Base-by-base conservation (phyloP, 2,888 invertebrate species). In the Pediacus dermestoides region DNA sequence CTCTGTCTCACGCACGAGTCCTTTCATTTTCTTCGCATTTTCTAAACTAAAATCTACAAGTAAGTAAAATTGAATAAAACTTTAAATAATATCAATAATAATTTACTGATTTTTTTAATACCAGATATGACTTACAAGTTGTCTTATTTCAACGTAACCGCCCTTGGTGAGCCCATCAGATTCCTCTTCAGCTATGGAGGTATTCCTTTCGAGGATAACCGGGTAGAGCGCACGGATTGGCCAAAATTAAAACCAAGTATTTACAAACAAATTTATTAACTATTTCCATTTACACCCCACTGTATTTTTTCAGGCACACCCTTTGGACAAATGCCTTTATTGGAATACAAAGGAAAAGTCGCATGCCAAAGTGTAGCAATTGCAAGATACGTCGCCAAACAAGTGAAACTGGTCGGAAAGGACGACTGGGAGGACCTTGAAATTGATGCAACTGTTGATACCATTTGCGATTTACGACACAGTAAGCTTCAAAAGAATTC, bases 271-370 rank as follows among this genome's bases (percentile, higher is more conserved):
- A n/a, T n/a, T n/a, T n/a, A n/a, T n/a, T n/a, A n/a, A n/a, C n/a
- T n/a, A n/a, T n/a, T n/a, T n/a, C n/a, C n/a, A n/a, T n/a, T n/a
- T n/a, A n/a, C n/a, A n/a, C n/a, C n/a, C n/a, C n/a, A n/a, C n/a
- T n/a, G n/a, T n/a, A n/a, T n/a, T 13, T 28, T 42, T 43, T 34
- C 30, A 53, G 55, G 42, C 4, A 78, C 74, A 71, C 81, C 81
- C 14, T 81, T 78, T 60, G 81, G 82, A 0, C 78, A 79, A 61
- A 62, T 80, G 44, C 84, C 83, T 0, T 63, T 80, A 1, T 53
- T 84, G 37, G 78, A 78, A 62, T 67, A 80, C 7, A 77, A 82
- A 41, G 82, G 80, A n/a, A 80, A 80, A 59, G 61, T 70, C 48
- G 70, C 76, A 44, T 72, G 76, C 14, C 83, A 83, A 60, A 78